These are phyloP conservation scores for Phoeniculus purpureus DNA, from an alignment of 2,797 vertebrate genomes.

Conservation along the genomic window DNA sequence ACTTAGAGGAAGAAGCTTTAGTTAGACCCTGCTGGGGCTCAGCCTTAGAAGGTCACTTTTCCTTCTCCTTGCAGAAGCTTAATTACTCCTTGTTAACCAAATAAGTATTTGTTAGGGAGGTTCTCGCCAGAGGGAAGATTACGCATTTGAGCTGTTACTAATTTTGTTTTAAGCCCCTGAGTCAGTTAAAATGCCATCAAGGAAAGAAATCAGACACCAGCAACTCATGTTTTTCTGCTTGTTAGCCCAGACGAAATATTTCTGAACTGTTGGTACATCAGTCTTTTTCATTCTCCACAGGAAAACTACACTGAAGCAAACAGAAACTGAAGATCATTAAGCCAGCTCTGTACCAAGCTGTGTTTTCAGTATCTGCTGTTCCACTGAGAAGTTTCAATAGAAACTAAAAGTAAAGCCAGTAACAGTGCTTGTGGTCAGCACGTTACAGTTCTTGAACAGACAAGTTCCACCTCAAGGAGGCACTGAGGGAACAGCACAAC, in stretches of 20 bases:
- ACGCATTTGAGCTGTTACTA: constrained; percentile 34
- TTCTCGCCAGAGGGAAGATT: constrained; percentile 20
- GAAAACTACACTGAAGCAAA: not conserved
- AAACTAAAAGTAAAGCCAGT: not conserved
- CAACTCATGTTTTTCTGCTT: not conserved
- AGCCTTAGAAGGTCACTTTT: constrained; percentile 26
- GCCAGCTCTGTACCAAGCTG: not conserved
- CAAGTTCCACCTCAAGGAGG: not conserved
- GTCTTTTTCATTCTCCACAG: not conserved
- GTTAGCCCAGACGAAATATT: constrained; percentile 3
- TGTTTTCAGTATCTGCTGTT: not conserved
- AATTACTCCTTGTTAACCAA: constrained; percentile 53
- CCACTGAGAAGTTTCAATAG: not conserved
- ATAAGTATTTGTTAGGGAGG: constrained; percentile 14
- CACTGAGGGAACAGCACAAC: not conserved
- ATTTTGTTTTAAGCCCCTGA: constrained; percentile 23
- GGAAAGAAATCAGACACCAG: constrained; percentile 29
- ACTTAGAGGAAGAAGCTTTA: constrained; percentile 47
- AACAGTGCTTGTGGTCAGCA: not conserved
- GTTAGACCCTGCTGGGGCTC: constrained; percentile 17
- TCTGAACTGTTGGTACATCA: not conserved
- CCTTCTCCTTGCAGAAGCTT: constrained; percentile 16
- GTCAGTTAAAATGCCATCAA: constrained; percentile 29
- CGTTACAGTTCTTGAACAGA: not conserved
- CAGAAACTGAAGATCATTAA: not conserved